Base-by-base conservation (phyloP, 2,113 vertebrate genomes). In the Megaleporinus macrocephalus region DNA sequence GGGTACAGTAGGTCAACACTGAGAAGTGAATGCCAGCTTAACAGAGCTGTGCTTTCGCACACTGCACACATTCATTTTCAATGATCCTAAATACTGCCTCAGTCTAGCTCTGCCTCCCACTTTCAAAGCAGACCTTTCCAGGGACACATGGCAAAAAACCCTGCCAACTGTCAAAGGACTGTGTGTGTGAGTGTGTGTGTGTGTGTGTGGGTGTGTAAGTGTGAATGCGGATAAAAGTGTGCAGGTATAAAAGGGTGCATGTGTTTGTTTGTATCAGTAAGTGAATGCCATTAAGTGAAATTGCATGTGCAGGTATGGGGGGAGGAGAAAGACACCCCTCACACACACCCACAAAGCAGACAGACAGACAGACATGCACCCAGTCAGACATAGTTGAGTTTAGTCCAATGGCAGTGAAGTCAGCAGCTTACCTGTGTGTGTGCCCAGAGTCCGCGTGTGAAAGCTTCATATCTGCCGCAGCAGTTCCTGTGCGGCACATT, bases 341-440 rank as follows among this genome's bases (percentile, higher is more conserved):
- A 27, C n/a, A 15, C 53, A 62, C 41, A 41, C 59, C 29, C 44
- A 20, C 22, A 26, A 57, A 22, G 57, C 76, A 76, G 29, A 22
- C 49, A 86, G 33, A 82, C 71, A 85, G n/a, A 73, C 62, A 87
- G 49, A 78, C 36, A 62, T 69, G 75, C 62, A 68, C 12, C 76
- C 47, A 69, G 70, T 83, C 69, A 66, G 66, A 33, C 72, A 29
- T 57, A 53, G 0, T 49, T 83, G 95, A 44, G 66, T 70, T 94
- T 94, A 96, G 95, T 95, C 95, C 93, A 91, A 88, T 88, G 66
- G 83, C 87, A 47, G 63, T 77, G 88, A 79, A 89, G 87, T 85
- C 30, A 24, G 59, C 18, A 81, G 86, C 84, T 86, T 86, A 86
- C 85, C 85, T 86, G 82, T 57, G 79, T 80, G 79, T 62, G 72